These are phyloP conservation scores for Indri indri DNA, from an alignment of 2,113 vertebrate genomes.

Conservation along the genomic window DNA sequence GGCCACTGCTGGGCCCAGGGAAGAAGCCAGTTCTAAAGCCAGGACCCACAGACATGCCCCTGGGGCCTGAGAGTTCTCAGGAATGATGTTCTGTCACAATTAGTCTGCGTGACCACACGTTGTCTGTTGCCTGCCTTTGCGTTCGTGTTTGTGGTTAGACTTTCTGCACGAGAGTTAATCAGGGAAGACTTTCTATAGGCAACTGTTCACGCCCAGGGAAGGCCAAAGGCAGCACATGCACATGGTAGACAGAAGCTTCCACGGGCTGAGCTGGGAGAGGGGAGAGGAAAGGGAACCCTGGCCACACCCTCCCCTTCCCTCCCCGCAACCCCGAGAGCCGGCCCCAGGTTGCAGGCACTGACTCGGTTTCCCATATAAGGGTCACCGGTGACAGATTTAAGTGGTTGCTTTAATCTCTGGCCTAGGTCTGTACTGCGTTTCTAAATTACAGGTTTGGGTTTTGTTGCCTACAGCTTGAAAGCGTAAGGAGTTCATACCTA, in stretches of 20 bases:
- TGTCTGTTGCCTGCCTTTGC: fast-evolving
- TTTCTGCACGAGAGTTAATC: background rate
- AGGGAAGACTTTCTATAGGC: background rate
- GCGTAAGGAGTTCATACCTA: fast-evolving
- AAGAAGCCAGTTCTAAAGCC: background rate
- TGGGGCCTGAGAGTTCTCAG: fast-evolving
- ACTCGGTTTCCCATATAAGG: fast-evolving
- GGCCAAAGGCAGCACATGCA: background rate
- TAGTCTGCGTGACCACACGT: fast-evolving
- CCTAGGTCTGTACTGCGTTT: background rate
- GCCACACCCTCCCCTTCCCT: fast-evolving
- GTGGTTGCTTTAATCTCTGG: fast-evolving
- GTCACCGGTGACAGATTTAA: fast-evolving
- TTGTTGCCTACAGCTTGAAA: background rate
- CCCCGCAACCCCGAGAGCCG: fast-evolving
- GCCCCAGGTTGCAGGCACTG: background rate
- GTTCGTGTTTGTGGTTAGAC: fast-evolving
- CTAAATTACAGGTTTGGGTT: fast-evolving
- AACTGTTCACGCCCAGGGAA: background rate
- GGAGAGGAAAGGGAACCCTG: fast-evolving
- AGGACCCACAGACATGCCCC: fast-evolving
- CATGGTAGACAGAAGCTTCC: fast-evolving
- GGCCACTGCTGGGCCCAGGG: background rate
- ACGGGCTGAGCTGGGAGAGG: fast-evolving
- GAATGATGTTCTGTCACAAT: fast-evolving